phyloP scores from a whole-genome alignment of 2,113 vertebrate species.

The Leptobrachium leishanense region DNA sequence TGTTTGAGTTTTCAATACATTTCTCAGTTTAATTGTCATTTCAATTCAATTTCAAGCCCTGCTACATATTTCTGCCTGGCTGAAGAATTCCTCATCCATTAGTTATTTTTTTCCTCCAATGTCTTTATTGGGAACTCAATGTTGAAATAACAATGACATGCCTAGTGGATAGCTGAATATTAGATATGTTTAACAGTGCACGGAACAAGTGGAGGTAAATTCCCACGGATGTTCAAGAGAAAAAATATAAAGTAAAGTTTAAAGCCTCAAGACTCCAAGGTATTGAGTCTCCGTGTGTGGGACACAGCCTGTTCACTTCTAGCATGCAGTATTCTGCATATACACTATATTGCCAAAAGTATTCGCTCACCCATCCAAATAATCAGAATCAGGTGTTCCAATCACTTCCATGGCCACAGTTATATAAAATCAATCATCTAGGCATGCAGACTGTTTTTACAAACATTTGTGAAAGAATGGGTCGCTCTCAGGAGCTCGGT shows the following conservation, averaged over 20 bases:
- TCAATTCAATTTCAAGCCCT: slow-evolving; percentile 17
- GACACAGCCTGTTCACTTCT: too few species aligned
- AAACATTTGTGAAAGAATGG: too few species aligned
- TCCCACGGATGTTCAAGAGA: slow-evolving; percentile 35
- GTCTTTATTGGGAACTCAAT: slow-evolving; percentile 27
- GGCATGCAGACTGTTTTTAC: too few species aligned
- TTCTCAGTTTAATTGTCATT: slow-evolving; percentile 31
- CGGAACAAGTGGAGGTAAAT: slow-evolving; percentile 34
- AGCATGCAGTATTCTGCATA: too few species aligned
- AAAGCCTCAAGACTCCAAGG: slow-evolving; percentile 1
- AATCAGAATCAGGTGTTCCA: too few species aligned
- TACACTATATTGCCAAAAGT: too few species aligned
- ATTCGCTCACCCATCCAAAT: too few species aligned
- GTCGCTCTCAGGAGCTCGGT: too few species aligned
- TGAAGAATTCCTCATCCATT: slow-evolving; percentile 30
- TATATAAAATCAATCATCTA: too few species aligned
- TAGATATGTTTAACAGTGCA: slow-evolving; percentile 39
- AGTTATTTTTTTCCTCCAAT: slow-evolving; percentile 7
- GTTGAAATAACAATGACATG: slow-evolving; percentile 42
- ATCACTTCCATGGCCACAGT: too few species aligned
- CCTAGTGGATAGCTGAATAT: slow-evolving; percentile 41
- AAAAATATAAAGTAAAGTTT: slow-evolving; percentile 30
- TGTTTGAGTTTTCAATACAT: slow-evolving; percentile 11
- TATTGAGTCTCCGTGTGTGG: too few species aligned
- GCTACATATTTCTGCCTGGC: slow-evolving; percentile 30